Conservation (phyloP, 2,113 vertebrate genomes). For the Pomatostomus ruficeps region DNA sequence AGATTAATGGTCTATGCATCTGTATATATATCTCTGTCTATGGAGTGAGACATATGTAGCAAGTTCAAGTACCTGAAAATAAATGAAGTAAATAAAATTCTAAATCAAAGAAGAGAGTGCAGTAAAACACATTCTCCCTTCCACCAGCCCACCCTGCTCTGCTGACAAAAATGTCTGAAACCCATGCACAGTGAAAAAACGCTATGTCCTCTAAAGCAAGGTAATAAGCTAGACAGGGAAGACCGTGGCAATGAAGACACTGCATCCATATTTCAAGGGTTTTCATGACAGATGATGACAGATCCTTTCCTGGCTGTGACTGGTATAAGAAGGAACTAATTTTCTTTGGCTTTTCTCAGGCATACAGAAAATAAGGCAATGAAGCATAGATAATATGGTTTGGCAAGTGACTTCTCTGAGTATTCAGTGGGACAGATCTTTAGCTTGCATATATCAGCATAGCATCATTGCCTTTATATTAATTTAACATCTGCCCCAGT, state of each 20-base stretch:
- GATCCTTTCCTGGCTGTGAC: neutral
- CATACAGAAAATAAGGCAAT: neutral
- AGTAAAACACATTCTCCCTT: neutral
- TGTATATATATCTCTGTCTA: too few relatives aligned
- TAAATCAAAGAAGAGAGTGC: neutral
- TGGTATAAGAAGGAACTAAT: neutral
- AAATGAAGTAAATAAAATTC: neutral
- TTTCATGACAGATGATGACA: neutral
- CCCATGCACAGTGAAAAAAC: fast-evolving
- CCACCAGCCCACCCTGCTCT: neutral
- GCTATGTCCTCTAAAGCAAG: neutral
- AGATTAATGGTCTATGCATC: neutral
- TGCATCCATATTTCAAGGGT: neutral
- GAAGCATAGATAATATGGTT: neutral
- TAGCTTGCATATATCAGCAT: neutral
- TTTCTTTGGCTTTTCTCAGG: neutral
- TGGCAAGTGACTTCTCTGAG: neutral
- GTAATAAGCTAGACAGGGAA: neutral
- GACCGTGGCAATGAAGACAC: neutral
- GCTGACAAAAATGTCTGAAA: neutral
- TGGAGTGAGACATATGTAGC: neutral
- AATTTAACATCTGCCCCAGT: neutral
- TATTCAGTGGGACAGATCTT: neutral
- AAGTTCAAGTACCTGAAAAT: neutral
- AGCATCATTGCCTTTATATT: neutral